phyloP scores from a whole-genome alignment of 2,797 vertebrate genomes.

The Gambusia yucatana region DNA sequence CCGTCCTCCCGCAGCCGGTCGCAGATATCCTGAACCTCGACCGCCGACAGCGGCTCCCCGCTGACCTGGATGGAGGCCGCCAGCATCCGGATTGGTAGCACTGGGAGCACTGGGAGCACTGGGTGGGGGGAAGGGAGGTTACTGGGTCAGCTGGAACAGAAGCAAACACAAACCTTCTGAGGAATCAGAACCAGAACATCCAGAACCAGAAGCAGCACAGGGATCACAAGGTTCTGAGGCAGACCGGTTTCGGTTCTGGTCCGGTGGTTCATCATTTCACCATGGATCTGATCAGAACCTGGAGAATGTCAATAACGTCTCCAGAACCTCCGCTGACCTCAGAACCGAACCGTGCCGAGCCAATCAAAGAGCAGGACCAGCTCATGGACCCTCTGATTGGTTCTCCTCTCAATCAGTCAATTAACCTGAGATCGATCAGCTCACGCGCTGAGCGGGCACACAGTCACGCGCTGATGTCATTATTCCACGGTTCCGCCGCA shows the following conservation, averaged over 20 bases:
- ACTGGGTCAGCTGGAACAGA: not conserved
- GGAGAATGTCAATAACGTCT: not conserved
- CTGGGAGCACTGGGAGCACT: not conserved
- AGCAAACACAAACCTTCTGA: not conserved
- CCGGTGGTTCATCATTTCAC: not conserved
- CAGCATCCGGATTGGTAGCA: slow-evolving; percentile 78
- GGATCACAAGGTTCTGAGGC: not conserved
- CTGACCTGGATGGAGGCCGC: slow-evolving; percentile 97
- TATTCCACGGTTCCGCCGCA: slow-evolving; percentile 41
- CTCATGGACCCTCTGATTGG: not conserved
- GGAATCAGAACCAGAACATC: not conserved
- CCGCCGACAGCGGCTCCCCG: slow-evolving; percentile 90
- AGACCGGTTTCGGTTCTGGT: not conserved
- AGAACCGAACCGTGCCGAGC: not conserved
- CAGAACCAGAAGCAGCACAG: not conserved
- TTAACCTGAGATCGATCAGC: slow-evolving; percentile 66
- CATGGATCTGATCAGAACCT: not conserved
- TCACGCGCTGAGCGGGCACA: slow-evolving; percentile 34
- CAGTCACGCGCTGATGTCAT: slow-evolving; percentile 67
- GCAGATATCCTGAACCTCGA: slow-evolving; percentile 92
- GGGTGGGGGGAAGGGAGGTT: not conserved
- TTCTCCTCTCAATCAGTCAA: not conserved
- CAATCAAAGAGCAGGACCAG: not conserved
- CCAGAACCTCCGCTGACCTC: not conserved
- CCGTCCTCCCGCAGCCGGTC: slow-evolving; percentile 91